Conservation (phyloP, 2,113 vertebrate species). For the Mohoua ochrocephala region DNA sequence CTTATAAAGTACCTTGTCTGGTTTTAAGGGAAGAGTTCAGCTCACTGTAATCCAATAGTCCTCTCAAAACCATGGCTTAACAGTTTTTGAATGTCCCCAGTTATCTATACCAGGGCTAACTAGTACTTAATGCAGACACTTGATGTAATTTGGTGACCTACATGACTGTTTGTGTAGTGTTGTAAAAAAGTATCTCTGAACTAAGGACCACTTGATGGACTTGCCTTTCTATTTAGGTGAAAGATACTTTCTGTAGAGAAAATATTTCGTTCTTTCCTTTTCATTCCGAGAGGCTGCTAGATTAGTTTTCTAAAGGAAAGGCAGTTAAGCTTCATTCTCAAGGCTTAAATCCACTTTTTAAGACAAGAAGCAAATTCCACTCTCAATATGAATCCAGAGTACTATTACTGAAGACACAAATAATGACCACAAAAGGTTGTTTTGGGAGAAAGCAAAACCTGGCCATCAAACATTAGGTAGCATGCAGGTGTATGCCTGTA, state of each 20-base stretch:
- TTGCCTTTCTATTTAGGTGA: background rate
- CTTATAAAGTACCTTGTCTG: conserved; percentile 40
- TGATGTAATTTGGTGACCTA: background rate
- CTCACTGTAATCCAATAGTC: conserved; percentile 20
- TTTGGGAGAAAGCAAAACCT: background rate
- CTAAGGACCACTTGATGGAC: background rate
- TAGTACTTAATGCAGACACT: background rate
- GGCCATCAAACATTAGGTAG: background rate
- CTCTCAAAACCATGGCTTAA: conserved; percentile 10
- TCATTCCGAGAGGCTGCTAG: background rate
- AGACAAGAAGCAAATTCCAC: background rate
- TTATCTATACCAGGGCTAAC: background rate
- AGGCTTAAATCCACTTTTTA: background rate
- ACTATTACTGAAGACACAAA: background rate
- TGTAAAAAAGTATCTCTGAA: background rate
- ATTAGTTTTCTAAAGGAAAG: background rate
- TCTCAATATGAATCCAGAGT: background rate
- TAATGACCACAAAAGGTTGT: background rate
- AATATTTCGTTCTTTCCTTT: background rate
- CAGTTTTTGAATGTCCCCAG: background rate
- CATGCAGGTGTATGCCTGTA: background rate
- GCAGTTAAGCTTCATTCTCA: background rate
- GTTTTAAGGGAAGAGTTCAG: conserved; percentile 43
- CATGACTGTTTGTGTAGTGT: background rate
- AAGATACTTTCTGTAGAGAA: background rate